Evolutionary conservation across 2,797 vertebrate species (phyloP), one percentile per base, ranked within the genome.

Genomic region (Poeciliopsis gracilis): DNA sequence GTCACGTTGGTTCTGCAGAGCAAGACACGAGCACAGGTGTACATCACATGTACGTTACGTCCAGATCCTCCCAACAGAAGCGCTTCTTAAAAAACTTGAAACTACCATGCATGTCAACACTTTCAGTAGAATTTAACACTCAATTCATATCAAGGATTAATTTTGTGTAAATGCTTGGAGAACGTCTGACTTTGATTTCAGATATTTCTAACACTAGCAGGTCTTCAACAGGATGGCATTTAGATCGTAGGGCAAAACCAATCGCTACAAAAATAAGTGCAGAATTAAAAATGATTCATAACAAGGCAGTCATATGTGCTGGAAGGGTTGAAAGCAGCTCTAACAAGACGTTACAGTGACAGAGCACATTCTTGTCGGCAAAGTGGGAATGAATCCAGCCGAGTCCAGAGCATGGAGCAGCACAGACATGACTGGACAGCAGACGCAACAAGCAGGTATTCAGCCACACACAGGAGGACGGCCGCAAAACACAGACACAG

Each of bases 1-100:
- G 85, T 99, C 98, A 77, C 98, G 97, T 90, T 99, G 98, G 92
- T 98, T 97, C 98, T 99, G 89, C 63, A 45, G 80, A 84, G 77
- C 75, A 33, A 88, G 84, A 87, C 53, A 49, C 72, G 78, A 72
- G 79, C 7, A 30, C 73, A 69, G 18, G 23, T 79, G 74, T 84
- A 66, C 78, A 46, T 33, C 72, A 80, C 70, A 72, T 12, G 79
- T 7, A 33, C 6, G 67, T 30, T 11, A 46, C 79, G 30, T 66
- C 15, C 51, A 61, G 12, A 45, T 41, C 28, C 23, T 76, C 49
- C 67, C 38, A 71, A 82, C 74, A 73, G 3, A 76, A 78, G 63
- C 66, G 16, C 47, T 47, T 66, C 59, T 38, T 66, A 25, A 84
- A 76, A 59, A 28, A 30, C 75, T 55, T 25, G 46, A 76, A 43